Conservation (phyloP, 2,113 vertebrate genomes). For the Syrmaticus mikado region DNA sequence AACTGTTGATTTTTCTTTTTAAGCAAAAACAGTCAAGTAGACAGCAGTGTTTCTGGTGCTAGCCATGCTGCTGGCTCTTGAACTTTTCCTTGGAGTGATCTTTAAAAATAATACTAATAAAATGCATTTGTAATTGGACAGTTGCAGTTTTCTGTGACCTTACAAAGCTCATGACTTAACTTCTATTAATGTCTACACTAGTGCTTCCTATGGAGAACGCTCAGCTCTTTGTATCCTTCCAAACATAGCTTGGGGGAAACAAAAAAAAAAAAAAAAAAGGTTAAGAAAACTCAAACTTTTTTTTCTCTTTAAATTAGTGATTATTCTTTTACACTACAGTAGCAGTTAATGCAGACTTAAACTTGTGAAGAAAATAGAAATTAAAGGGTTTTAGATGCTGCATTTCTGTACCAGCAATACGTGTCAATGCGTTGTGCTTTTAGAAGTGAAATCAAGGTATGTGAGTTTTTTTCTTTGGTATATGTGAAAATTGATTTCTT, state of each 20-base stretch:
- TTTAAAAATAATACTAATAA: background rate
- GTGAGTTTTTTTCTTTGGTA: background rate
- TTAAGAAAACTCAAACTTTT: background rate
- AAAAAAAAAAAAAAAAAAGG: too few species aligned
- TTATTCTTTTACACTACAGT: rapidly evolving
- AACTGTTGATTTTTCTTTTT: background rate
- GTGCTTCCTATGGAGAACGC: background rate
- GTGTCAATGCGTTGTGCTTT: background rate
- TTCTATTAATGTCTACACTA: background rate
- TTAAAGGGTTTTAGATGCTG: background rate
- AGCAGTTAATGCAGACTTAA: background rate
- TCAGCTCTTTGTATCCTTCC: background rate
- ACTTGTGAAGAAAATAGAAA: background rate
- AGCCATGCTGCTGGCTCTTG: background rate
- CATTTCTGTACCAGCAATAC: background rate
- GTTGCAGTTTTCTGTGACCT: background rate
- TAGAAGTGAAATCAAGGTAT: background rate
- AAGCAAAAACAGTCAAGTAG: background rate
- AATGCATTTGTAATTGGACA: background rate
- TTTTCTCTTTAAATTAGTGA: background rate
- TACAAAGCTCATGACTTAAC: background rate
- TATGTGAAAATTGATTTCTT: background rate
- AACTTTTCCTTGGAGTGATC: background rate
- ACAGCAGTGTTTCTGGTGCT: background rate
- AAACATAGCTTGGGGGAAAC: background rate